Conservation (phyloP, 2,113 vertebrate species). For the Poeciliopsis turrubarensis region DNA sequence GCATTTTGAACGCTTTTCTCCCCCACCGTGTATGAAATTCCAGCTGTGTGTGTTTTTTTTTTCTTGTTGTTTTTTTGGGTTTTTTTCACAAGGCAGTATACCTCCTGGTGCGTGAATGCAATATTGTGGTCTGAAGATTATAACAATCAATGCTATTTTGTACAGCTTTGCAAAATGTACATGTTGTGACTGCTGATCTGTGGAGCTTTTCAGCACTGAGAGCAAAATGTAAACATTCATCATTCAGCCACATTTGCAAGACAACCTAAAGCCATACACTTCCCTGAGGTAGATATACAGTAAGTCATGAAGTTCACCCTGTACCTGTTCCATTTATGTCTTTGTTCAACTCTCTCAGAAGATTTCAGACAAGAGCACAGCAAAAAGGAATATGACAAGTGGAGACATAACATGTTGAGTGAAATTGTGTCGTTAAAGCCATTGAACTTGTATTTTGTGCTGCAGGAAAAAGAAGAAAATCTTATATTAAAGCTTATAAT, state of each 20-base stretch:
- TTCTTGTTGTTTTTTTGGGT: slow-evolving; percentile 15
- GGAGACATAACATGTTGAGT: slow-evolving; percentile 57
- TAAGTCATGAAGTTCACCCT: slow-evolving; percentile 42
- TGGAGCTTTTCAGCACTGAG: slow-evolving; percentile 76
- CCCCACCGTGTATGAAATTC: slow-evolving; percentile 65
- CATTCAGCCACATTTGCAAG: slow-evolving; percentile 68
- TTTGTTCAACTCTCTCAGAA: slow-evolving; percentile 56
- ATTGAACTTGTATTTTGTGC: slow-evolving; percentile 70
- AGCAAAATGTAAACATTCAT: slow-evolving; percentile 76
- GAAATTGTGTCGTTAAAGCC: slow-evolving; percentile 65
- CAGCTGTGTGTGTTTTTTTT: slow-evolving; percentile 59
- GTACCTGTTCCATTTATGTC: slow-evolving; percentile 52
- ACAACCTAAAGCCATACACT: slow-evolving; percentile 82
- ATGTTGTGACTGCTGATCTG: slow-evolving; percentile 79
- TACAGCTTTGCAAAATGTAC: slow-evolving; percentile 80
- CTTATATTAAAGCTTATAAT: slow-evolving; percentile 70
- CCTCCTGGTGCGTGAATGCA: slow-evolving; percentile 75
- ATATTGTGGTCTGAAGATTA: slow-evolving; percentile 78
- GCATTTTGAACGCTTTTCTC: slow-evolving; percentile 68
- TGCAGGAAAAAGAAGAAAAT: slow-evolving; percentile 49
- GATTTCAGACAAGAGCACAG: slow-evolving; percentile 71
- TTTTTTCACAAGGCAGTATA: slow-evolving; percentile 68
- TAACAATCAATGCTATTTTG: slow-evolving; percentile 81
- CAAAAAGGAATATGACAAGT: slow-evolving; percentile 40
- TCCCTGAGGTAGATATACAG: slow-evolving; percentile 70